Evolutionary conservation across 2,888 invertebrate species (phyloP), one percentile per base, ranked within the genome.

Genomic region (Hypsopygia costalis): DNA sequence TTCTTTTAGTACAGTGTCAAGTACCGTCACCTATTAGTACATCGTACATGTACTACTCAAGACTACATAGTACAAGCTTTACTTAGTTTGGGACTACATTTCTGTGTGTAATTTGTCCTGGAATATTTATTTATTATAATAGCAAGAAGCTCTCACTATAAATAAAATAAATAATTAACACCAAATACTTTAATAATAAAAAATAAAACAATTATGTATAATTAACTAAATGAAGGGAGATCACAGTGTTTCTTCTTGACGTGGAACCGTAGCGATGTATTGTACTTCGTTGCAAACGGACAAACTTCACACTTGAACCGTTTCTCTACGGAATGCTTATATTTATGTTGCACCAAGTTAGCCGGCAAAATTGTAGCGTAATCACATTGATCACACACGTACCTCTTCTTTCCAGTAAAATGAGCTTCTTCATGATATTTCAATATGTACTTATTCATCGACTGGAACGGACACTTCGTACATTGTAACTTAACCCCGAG

Each of bases 161-260:
- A 60, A 43, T 44, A 40, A 57, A 48, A 51, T 47, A 38, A 48
- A 16, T 16, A 16, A 16, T 4, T 66, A 76, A 79, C 74, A 77
- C 72, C 75, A 74, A 68, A 72, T 65, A 58, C 46, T 55, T 55
- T 46, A 49, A 52, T 56, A 56, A 56, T 52, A 58, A 49, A n/a
- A 16, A 40, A 49, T 49, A 51, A 50, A 57, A 45, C 49, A 49
- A 50, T 43, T 54, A 58, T 46, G 47, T 55, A 54, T 53, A 52
- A 49, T 68, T 70, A 79, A 66, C 70, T 73, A 56, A 72, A 69
- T 51, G 75, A 69, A 1, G 85, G 85, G 46, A 88, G 70, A 81
- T 88, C 87, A 79, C 87, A 86, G 62, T 87, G 88, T 64, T 88
- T 88, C 51, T 83, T 87, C 43, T 72, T 83, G 28, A 87, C 87